Evolutionary conservation across 2,888 invertebrate genomes (phyloP), one percentile per base, ranked within the genome.

Genomic region (Argyresthia albistria): DNA sequence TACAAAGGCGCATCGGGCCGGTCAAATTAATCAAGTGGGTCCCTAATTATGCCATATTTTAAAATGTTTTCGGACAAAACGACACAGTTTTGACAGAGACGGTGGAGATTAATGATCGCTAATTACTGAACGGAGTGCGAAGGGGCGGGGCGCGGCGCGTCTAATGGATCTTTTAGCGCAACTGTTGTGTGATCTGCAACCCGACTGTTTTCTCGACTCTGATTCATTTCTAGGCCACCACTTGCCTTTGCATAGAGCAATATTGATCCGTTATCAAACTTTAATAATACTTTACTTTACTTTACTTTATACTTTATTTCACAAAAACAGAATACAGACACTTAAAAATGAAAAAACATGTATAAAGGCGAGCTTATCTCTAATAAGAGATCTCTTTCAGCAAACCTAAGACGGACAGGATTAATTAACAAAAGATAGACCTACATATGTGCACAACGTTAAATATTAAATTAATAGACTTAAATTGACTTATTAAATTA

Each of bases 41-140:
- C 63, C 63, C 65, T 77, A 80, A 80, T 80, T 77, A 78, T 76
- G 78, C 78, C 72, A 66, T 73, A 67, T 73, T 76, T 76, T 72
- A 73, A 74, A 79, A 78, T 80, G 76, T 77, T 83, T 80, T 80
- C 65, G 68, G 69, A 64, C 57, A 58, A 64, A 76, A 69, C 73
- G 82, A 84, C 83, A 84, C 70, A 75, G 76, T 86, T 86, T 84
- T 83, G 84, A 84, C 84, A 80, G 77, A 76, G 70, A 73, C 61
- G 9, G 65, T 65, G 65, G 76, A 79, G 81, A 86, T 86, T 77
- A 80, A 84, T 82, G 82, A 80, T 73, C 69, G 67, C 64, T 81
- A 76, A 80, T 80, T 80, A 76, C 72, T 63, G 60, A 65, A 69
- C 65, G 63, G 73, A 60, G 63, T 64, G 68, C 60, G 58, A 61